A percentile compares a stretch with the other conserved stretches of the same genome.
phyloP scores from a whole-genome alignment of 2,113 vertebrate genomes.

The Patagioenas fasciata region DNA sequence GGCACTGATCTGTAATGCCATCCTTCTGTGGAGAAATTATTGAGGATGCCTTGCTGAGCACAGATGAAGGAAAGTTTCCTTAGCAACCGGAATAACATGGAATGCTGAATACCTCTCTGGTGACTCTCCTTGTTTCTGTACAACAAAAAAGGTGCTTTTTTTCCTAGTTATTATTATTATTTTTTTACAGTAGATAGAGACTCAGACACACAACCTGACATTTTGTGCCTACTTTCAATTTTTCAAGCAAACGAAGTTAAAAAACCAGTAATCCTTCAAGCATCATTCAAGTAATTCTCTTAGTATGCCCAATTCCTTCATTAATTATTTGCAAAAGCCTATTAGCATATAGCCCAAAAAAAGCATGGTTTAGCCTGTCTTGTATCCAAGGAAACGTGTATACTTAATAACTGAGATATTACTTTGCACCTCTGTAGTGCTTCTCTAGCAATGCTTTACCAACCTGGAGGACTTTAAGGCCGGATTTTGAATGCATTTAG shows the following conservation, averaged over 20 bases:
- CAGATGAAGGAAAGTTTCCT: constrained; percentile 43
- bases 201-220: neutral
- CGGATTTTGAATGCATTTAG: neutral
- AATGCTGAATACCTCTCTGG: constrained; percentile 32
- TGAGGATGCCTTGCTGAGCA: constrained; percentile 16
- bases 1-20: neutral
- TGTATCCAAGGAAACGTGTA: neutral
- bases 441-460: neutral
- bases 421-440: neutral
- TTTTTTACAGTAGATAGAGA: neutral
- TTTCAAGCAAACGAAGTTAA: neutral
- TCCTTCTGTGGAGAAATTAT: neutral
- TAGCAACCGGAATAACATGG: constrained; percentile 49
- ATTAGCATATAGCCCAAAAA: constrained; percentile 1
- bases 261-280: constrained; percentile 12
- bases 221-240: neutral
- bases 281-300: neutral
- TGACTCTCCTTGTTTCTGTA: constrained; percentile 12
- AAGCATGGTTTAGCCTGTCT: constrained; percentile 1
- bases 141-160: neutral
- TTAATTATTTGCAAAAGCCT: constrained; percentile 46
- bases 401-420: neutral
- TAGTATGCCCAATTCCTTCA: constrained; percentile 1
- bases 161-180: neutral
- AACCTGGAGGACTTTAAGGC: neutral